Evolutionary conservation across 2,888 invertebrate species (phyloP).

Genomic region (Matsumyia berberina): DNA sequence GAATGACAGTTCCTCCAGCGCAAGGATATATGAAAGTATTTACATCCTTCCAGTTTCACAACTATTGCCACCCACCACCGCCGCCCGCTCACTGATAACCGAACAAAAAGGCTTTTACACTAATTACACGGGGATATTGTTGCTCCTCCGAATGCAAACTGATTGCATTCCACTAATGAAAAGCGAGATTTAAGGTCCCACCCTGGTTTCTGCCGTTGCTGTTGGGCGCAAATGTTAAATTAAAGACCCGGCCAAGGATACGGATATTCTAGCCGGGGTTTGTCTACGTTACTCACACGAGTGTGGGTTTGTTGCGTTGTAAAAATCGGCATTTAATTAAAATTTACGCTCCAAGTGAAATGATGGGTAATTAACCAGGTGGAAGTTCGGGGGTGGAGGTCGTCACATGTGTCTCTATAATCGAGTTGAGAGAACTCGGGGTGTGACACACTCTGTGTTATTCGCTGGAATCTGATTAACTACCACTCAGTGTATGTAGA

Average conservation of each 20-base stretch:
- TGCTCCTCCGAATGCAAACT: conserved; percentile 58
- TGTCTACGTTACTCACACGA: neutral
- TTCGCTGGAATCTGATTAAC: conserved; percentile 59
- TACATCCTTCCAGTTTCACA: conserved; percentile 5
- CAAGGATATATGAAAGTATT: conserved; percentile 21
- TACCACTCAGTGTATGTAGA: conserved; percentile 38
- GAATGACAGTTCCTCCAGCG: conserved; percentile 21
- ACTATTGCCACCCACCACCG: neutral
- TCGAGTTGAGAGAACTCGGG: conserved; percentile 24
- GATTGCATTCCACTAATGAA: conserved; percentile 71
- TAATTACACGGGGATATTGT: conserved; percentile 69
- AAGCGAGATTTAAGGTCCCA: conserved; percentile 54
- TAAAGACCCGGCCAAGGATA: conserved; percentile 12
- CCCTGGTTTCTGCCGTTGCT: conserved; percentile 16
- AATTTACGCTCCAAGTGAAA: conserved; percentile 42
- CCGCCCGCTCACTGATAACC: conserved; percentile 17
- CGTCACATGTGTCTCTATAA: neutral
- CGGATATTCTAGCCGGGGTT: neutral
- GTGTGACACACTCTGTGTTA: neutral
- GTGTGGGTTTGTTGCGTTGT: neutral
- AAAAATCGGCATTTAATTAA: conserved; percentile 48
- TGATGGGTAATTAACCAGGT: conserved; percentile 40
- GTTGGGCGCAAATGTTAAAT: neutral
- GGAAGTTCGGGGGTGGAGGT: neutral
- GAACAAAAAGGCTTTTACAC: conserved; percentile 68